Percentiles rank a stretch among this genome's conserved stretches.
Conservation (phyloP, 2,797 vertebrate genomes). For the Alectoris magna region DNA sequence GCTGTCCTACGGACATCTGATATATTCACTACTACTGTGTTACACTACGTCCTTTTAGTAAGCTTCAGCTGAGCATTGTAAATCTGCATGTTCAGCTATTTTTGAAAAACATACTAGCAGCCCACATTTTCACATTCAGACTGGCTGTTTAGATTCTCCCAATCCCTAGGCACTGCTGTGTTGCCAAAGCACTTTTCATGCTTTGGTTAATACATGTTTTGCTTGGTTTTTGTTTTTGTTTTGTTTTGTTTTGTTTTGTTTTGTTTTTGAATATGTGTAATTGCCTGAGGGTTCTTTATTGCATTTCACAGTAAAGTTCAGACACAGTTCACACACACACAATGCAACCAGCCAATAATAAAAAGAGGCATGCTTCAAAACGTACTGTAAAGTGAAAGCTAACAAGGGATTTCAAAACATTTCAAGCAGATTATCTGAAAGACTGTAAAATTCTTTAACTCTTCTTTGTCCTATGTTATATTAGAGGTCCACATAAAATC, state of each 20-base stretch:
- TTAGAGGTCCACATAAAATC: not conserved
- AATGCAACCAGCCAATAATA: not conserved
- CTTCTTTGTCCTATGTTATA: not conserved
- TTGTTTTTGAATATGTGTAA: not conserved
- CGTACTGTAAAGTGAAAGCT: not conserved
- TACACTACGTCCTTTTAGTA: not conserved
- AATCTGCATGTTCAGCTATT: not conserved
- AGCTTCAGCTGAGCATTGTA: not conserved
- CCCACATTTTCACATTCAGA: not conserved
- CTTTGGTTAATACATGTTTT: conserved; percentile 20
- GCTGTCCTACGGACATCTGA: not conserved
- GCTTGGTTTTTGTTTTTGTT: not conserved
- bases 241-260: too few species aligned
- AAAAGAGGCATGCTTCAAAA: not conserved
- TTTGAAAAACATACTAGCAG: not conserved
- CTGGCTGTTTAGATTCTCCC: not conserved
- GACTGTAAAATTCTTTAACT: not conserved
- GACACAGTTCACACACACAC: not conserved
- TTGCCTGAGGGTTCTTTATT: not conserved
- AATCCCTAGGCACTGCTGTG: not conserved
- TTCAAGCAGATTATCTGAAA: not conserved
- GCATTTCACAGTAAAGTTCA: not conserved
- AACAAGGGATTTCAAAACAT: not conserved
- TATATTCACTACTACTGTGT: not conserved
- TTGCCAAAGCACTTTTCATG: not conserved